Percentiles rank a stretch among this genome's conserved stretches.
These are phyloP conservation scores for Ophiodon elongatus DNA, from an alignment of 2,113 vertebrate genomes.

Conservation along the genomic window DNA sequence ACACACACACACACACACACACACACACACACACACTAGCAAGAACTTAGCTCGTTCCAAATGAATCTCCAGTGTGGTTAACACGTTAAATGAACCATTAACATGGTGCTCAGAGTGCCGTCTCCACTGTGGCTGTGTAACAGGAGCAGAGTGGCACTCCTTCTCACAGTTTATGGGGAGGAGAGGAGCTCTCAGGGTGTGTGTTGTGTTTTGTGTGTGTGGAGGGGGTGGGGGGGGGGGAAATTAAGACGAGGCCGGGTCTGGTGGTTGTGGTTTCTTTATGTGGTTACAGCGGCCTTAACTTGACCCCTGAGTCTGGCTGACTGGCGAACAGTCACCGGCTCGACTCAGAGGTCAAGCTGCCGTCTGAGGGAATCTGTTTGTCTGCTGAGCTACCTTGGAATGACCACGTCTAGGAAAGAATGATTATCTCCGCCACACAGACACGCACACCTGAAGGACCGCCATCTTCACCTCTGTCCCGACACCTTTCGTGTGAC, in stretches of 20 bases:
- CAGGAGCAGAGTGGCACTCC: slow-evolving; percentile 76
- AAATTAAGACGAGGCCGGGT: slow-evolving; percentile 49
- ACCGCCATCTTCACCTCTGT: slow-evolving; percentile 22
- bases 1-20: background rate
- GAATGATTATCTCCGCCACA: slow-evolving; percentile 25
- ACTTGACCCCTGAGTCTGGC: slow-evolving; percentile 60
- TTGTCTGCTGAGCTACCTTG: slow-evolving; percentile 48
- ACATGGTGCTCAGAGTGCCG: slow-evolving; percentile 45
- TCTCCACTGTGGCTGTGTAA: slow-evolving; percentile 68
- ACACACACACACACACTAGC: slow-evolving; percentile 33
- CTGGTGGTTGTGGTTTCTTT: slow-evolving; percentile 46
- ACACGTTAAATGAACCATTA: slow-evolving; percentile 76
- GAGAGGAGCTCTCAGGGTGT: slow-evolving; percentile 37
- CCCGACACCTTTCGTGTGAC: slow-evolving; percentile 7
- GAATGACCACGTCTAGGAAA: slow-evolving; percentile 13
- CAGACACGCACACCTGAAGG: slow-evolving; percentile 23
- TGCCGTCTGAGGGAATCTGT: slow-evolving; percentile 37
- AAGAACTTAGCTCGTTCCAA: slow-evolving; percentile 39
- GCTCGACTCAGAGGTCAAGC: slow-evolving; percentile 53
- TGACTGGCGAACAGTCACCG: slow-evolving; percentile 21
- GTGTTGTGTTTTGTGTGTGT: no score
- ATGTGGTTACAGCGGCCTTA: slow-evolving; percentile 39
- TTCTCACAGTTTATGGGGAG: slow-evolving; percentile 58
- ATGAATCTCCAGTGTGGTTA: slow-evolving; percentile 64
- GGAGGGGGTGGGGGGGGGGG: slow-evolving; percentile 10